Evolutionary conservation across 2,113 vertebrate species (phyloP).

Genomic region (Lates calcarifer): DNA sequence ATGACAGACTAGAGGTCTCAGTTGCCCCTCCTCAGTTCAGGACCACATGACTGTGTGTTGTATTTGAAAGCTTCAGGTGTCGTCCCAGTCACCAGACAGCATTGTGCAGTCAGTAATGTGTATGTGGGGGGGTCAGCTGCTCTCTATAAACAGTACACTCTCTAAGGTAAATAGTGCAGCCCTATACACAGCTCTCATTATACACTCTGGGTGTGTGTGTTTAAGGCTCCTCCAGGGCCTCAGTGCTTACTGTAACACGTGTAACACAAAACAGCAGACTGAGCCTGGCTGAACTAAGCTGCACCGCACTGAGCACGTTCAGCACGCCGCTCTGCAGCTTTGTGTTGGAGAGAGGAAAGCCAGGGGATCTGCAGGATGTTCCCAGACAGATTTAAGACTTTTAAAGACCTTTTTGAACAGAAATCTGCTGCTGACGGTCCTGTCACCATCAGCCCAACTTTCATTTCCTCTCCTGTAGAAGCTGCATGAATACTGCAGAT

Average conservation of each 20-base stretch:
- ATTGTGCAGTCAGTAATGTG: slow-evolving; percentile 31
- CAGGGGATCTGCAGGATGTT: background rate
- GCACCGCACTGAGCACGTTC: background rate
- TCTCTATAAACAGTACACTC: slow-evolving; percentile 58
- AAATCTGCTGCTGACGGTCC: background rate
- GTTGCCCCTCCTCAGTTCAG: background rate
- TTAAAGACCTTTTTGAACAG: background rate
- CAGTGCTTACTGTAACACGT: background rate
- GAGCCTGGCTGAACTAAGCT: slow-evolving; percentile 20
- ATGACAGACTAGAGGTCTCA: background rate
- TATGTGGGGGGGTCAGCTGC: slow-evolving; percentile 5
- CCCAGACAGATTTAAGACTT: background rate
- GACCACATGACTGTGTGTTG: background rate
- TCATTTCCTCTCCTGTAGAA: background rate
- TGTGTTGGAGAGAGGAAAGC: background rate
- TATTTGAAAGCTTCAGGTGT: slow-evolving; percentile 29
- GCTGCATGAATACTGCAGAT: background rate
- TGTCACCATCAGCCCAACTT: background rate
- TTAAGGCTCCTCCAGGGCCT: slow-evolving; percentile 44
- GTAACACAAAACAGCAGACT: slow-evolving; percentile 29
- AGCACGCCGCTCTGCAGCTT: slow-evolving; percentile 1
- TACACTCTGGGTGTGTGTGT: slow-evolving; percentile 58
- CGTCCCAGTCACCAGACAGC: background rate
- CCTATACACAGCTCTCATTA: slow-evolving; percentile 57
- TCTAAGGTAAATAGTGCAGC: slow-evolving; percentile 52